These are phyloP conservation scores for Cydia strobilella DNA, from an alignment of 1,140 invertebrate species.

Conservation along the genomic window DNA sequence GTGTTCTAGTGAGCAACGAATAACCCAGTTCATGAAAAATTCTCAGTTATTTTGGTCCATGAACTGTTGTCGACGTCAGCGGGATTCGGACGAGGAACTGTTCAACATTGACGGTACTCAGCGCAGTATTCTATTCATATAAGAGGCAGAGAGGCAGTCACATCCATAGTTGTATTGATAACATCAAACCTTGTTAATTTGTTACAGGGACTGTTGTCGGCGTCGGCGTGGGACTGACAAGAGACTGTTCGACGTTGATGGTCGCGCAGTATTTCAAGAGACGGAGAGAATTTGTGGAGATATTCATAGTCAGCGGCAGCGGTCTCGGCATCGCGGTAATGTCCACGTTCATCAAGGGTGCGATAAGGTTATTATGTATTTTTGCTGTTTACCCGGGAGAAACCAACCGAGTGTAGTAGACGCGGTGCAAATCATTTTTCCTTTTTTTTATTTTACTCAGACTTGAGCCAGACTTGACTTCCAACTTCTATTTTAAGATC, in stretches of 20 bases:
- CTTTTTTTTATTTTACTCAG: too few relatives aligned
- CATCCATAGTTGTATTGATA: too few relatives aligned
- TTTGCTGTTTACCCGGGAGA: neutral
- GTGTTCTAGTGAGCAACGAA: too few relatives aligned
- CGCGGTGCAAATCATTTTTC: too few relatives aligned
- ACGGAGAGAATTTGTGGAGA: slow-evolving; percentile 91
- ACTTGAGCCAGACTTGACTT: too few relatives aligned
- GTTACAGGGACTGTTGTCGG: slow-evolving; percentile 83
- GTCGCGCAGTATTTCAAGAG: slow-evolving; percentile 95
- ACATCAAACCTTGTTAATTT: neutral
- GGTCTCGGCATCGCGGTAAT: slow-evolving; percentile 92
- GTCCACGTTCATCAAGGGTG: slow-evolving; percentile 89
- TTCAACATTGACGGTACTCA: slow-evolving; percentile 90
- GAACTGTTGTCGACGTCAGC: slow-evolving; percentile 87
- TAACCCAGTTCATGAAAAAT: too few relatives aligned
- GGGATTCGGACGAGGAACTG: slow-evolving; percentile 91
- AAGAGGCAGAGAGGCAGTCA: too few relatives aligned
- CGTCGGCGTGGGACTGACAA: slow-evolving; percentile 90
- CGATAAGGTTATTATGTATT: slow-evolving; percentile 84
- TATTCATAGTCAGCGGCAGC: slow-evolving; percentile 91
- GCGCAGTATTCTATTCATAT: too few relatives aligned
- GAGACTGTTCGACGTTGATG: slow-evolving; percentile 93
- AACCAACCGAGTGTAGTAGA: neutral
- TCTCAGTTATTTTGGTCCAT: slow-evolving; percentile 46
- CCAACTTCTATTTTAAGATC: too few relatives aligned